Percentiles rank a stretch among this genome's conserved stretches.
Evolutionary conservation across 2,797 vertebrate genomes (phyloP).

Genomic region (Austrolebias charrua): DNA sequence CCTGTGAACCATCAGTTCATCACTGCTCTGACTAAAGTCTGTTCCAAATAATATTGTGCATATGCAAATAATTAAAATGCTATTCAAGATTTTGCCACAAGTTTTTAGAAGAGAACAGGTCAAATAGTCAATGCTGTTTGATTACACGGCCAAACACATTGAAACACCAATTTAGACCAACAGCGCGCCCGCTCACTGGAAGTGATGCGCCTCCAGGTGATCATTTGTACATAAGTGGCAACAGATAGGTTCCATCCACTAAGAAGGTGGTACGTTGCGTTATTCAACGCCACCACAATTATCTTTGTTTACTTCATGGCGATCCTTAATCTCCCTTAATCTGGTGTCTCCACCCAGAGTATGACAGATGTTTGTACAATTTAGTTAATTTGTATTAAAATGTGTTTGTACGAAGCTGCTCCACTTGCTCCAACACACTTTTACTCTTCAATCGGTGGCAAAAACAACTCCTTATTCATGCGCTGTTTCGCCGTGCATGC

Average conservation of each 20-base stretch:
- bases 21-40: too few relatives aligned
- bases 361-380: conserved; percentile 72
- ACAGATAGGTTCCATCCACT: conserved; percentile 54
- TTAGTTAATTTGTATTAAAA: conserved; percentile 73
- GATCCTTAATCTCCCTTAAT: conserved; percentile 69
- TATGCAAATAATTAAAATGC: conserved; percentile 23
- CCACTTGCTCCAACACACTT: conserved; percentile 63
- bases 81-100: conserved; percentile 28
- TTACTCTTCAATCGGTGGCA: conserved; percentile 41
- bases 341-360: conserved; percentile 51
- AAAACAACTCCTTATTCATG: conserved; percentile 68
- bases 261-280: conserved; percentile 60
- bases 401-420: conserved; percentile 59
- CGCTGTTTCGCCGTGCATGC: conserved; percentile 68
- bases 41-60: background rate
- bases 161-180: conserved; percentile 35
- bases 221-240: conserved; percentile 60
- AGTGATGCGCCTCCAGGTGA: conserved; percentile 48
- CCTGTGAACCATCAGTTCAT: too few relatives aligned
- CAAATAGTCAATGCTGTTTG: conserved; percentile 37
- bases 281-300: conserved; percentile 67
- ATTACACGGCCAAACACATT: conserved; percentile 41
- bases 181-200: conserved; percentile 41
- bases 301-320: conserved; percentile 70
- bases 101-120: conserved; percentile 25